Base-by-base conservation (phyloP, 2,113 vertebrate species). In the Rhea pennata region DNA sequence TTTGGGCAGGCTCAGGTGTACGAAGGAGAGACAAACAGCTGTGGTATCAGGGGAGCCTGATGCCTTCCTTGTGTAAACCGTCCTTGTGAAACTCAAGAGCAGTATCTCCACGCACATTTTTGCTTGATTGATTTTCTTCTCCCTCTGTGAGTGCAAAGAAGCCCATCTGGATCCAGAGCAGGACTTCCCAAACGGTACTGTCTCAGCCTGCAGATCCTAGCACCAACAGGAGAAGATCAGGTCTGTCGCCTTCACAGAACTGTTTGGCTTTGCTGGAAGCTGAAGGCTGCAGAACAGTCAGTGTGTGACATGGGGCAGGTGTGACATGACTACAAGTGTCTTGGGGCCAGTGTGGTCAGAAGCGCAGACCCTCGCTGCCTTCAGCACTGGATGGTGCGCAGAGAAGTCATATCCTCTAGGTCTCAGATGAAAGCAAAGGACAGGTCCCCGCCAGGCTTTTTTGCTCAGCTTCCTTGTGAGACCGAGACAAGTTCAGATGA, bases 331-430 rank as follows among this genome's bases (percentile, higher is more conserved):
- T 54, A 73, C 11, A 56, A 8, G 6, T 15, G 15, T 42, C 48
- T 81, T 51, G 50, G 56, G 29, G 19, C 3, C 29, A 50, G 33
- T 12, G 8, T 0, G 91, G 46, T 75, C 33, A 61, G 53, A 93
- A 71, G 17, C 56, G 42, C 20, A 59, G 42, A 6, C 31, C 46
- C 46, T 17, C 46, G 17, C 46, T 48, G 46, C 46, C n/a, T 70
- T 15, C 16, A 51, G 24, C 36, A 17, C 8, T 19, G 24, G 51
- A 26, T 2, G 48, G 5, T n/a, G 31, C 21, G 93, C 31, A 48
- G 70, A 51, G 4, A 70, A 7, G 17, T 64, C 70, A 26, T 1
- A 2, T 80, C 12, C 2, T 23, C 9, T 12, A 0, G 40, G 12
- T 10, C 11, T 75, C 16, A 65, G 10, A 24, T n/a, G 16, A 69